Evolutionary conservation across 2,113 vertebrate species (phyloP), one percentile per base, ranked within the genome.

Genomic region (Forbesichthys agassizii): DNA sequence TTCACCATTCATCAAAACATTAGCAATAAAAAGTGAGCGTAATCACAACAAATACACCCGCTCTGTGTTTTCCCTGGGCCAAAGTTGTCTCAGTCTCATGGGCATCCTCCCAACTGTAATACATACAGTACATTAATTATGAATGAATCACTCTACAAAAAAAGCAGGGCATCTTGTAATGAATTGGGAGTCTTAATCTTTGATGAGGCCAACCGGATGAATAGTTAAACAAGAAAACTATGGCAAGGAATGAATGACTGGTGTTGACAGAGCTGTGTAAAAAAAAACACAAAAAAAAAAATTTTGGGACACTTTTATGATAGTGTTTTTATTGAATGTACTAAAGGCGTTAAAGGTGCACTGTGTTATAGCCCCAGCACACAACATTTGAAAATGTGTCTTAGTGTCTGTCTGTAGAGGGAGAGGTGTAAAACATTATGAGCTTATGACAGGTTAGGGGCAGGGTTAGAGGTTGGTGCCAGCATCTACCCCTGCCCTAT

Each of bases 61-160:
- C 75, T 79, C 52, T 71, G 12, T 65, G 64, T 61, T 42, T 60
- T 42, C 63, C 62, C 55, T 10, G 80, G 61, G 61, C 67, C 54
- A 33, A 48, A n/a, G 54, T 54, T 52, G 64, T 11, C 33, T 69
- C 16, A 20, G 75, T 81, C 77, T 85, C 72, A 0, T 67, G 79
- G 75, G 78, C 84, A 56, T 85, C 69, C 74, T 74, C 69, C 64
- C 79, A 85, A 78, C 78, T 74, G 84, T 82, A 88, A 80, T 71
- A 86, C 53, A 71, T 62, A 79, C 81, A 89, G 69, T 62, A 79
- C 81, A 89, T 91, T 54, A 66, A 91, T 91, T 85, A 91, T 91
- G 82, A 75, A 93, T 91, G 85, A 89, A 88, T 84, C 78, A 86
- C 84, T 81, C 87, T 67, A 88, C 88, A 84, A 88, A 88, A 88